A percentile compares a stretch with the other conserved stretches of the same genome.
These are phyloP conservation scores for Ommatoiulus sabulosus DNA, from an alignment of 2,888 invertebrate species.

Conservation along the genomic window DNA sequence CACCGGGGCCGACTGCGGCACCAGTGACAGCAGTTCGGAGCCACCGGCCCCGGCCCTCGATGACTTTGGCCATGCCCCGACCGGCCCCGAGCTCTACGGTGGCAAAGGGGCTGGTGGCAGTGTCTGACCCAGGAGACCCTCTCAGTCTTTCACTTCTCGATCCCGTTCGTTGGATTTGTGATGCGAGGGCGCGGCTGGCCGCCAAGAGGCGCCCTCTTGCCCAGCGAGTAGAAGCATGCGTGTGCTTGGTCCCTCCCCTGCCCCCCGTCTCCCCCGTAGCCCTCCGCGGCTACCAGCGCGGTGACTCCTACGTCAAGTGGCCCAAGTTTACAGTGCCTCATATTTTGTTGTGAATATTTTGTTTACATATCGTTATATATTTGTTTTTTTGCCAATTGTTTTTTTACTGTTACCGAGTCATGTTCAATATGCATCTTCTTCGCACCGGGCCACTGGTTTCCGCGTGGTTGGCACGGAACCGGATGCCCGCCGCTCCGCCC, in stretches of 20 bases:
- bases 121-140: constrained; percentile 37
- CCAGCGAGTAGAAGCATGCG: constrained; percentile 41
- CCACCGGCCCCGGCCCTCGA: neutral
- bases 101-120: neutral
- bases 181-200: neutral
- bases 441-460: neutral
- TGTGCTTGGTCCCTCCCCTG: constrained; percentile 17
- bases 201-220: neutral
- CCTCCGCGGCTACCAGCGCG: constrained; percentile 45
- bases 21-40: constrained; percentile 46
- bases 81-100: too few species aligned
- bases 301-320: constrained; percentile 56
- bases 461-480: neutral
- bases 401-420: constrained; percentile 56
- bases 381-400: constrained; percentile 50
- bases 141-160: constrained; percentile 44
- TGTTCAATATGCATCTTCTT: constrained; percentile 51
- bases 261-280: constrained; percentile 13
- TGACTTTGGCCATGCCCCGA: neutral
- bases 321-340: constrained; percentile 60
- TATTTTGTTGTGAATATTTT: constrained; percentile 61
- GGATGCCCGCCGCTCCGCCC: neutral
- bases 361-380: constrained; percentile 60
- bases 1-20: constrained; percentile 42
- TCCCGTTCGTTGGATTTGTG: constrained; percentile 35